Conservation (phyloP, 2,888 invertebrate genomes). For the Stictocephala bisonia region DNA sequence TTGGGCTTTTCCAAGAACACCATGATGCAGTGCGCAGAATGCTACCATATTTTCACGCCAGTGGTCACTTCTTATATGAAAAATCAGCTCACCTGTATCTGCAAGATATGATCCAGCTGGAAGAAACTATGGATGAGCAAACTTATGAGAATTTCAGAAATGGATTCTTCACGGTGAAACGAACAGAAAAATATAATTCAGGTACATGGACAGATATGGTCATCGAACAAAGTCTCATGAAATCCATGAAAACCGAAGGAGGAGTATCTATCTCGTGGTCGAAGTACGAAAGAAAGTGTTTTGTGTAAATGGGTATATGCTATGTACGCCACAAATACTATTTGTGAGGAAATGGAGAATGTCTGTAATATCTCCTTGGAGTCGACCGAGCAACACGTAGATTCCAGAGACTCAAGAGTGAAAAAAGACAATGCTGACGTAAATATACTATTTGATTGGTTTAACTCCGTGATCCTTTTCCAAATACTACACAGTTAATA, state of each 20-base stretch:
- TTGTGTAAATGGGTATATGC: not conserved
- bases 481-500: no score
- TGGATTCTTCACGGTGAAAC: not conserved
- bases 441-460: no score
- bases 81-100: not conserved
- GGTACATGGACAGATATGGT: no score
- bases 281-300: not conserved
- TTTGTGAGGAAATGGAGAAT: not conserved
- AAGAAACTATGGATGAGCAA: not conserved
- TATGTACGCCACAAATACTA: not conserved
- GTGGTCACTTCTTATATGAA: not conserved
- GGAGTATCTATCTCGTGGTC: not conserved
- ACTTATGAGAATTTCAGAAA: not conserved
- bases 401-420: no score
- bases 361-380: not conserved
- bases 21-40: not conserved
- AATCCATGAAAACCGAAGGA: not conserved
- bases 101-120: not conserved
- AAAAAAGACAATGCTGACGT: no score
- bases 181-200: not conserved
- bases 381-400: slow-evolving; percentile 2
- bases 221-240: no score
- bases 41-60: no score
- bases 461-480: no score
- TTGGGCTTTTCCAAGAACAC: not conserved